These are phyloP conservation scores for Agonopterix heracliana DNA, from an alignment of 2,888 invertebrate species.

Conservation along the genomic window DNA sequence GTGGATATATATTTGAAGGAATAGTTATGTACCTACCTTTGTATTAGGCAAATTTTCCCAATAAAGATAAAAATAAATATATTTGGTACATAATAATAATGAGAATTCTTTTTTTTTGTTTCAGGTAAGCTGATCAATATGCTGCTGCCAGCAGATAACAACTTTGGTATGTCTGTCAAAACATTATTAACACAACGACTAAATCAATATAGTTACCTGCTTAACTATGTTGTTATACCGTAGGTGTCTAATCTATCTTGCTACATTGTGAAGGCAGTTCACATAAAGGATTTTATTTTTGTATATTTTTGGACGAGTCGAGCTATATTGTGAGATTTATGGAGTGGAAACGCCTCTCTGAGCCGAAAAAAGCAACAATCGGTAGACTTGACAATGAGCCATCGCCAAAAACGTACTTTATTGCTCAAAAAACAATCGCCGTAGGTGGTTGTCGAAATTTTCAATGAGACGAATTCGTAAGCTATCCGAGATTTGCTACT, in stretches of 20 bases:
- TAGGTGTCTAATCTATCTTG: constrained; percentile 19
- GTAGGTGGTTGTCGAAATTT: constrained; percentile 33
- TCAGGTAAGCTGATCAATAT: constrained; percentile 33
- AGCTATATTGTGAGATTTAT: constrained; percentile 24
- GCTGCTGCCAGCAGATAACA: constrained; percentile 4
- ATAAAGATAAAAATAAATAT: too few species aligned
- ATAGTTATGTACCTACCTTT: too few species aligned
- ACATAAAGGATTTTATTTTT: neutral
- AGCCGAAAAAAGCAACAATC: constrained; percentile 25
- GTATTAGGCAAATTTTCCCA: too few species aligned
- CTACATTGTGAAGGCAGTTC: neutral
- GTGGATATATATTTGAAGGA: too few species aligned
- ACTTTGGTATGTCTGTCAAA: constrained; percentile 19
- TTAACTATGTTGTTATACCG: constrained; percentile 2
- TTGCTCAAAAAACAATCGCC: constrained; percentile 27
- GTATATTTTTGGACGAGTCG: neutral
- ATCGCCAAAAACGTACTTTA: constrained; percentile 36
- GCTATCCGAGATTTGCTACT: constrained; percentile 8
- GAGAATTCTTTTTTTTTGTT: constrained; percentile 27
- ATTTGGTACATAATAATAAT: neutral
- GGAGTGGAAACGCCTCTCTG: constrained; percentile 23
- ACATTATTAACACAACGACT: constrained; percentile 13
- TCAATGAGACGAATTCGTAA: constrained; percentile 20
- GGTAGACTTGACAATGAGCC: constrained; percentile 31
- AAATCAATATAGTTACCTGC: constrained; percentile 6